Percentiles rank a stretch among this genome's conserved stretches.
Conservation (phyloP, 2,797 vertebrate species). For the Todus mexicanus region DNA sequence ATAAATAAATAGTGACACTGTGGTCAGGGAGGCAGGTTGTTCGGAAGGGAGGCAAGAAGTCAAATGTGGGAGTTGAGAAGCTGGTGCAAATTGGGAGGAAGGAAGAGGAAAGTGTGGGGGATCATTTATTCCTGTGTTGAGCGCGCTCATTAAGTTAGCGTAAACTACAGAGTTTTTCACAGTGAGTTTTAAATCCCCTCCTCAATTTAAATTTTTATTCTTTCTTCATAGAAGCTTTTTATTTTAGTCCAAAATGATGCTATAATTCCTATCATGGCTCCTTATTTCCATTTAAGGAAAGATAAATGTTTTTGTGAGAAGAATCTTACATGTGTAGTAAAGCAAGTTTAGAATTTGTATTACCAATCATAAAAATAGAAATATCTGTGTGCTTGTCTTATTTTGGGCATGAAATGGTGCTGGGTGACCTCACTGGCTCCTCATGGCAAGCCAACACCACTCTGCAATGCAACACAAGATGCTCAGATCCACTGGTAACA, state of each 20-base stretch:
- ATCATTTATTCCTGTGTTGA: neutral
- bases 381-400: neutral
- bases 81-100: neutral
- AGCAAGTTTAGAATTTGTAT: neutral
- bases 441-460: rapidly evolving
- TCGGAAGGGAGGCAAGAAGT: neutral
- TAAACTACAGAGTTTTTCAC: neutral
- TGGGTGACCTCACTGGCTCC: neutral
- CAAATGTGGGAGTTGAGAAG: neutral
- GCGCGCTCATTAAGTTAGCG: neutral
- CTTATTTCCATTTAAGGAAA: neutral
- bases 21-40: neutral
- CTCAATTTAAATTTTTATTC: neutral
- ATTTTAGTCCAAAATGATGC: neutral
- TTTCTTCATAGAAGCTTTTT: neutral
- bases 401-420: neutral
- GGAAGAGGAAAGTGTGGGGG: neutral
- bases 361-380: neutral
- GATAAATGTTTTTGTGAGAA: neutral
- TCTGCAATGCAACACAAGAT: rapidly evolving
- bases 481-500: neutral
- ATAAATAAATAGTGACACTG: neutral
- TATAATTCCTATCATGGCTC: neutral
- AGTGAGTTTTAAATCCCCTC: too few species aligned
- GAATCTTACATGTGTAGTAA: neutral